These are phyloP conservation scores for Ceraclea dissimilis DNA, from an alignment of 2,888 invertebrate genomes.

Conservation along the genomic window DNA sequence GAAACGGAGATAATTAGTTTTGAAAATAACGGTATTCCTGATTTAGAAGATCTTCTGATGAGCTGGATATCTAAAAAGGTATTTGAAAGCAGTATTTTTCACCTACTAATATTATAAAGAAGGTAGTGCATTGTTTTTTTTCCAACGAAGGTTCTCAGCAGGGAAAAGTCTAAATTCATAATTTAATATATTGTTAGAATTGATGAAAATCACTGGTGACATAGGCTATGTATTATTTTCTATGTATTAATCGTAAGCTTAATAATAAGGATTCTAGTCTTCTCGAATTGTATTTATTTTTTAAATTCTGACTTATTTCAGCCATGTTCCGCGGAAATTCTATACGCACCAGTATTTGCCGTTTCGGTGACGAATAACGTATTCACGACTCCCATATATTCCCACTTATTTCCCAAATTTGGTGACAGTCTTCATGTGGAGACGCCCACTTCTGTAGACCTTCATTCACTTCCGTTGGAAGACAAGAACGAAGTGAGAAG, in stretches of 20 bases:
- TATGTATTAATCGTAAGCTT: too few species aligned
- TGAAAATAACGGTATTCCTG: constrained; percentile 33
- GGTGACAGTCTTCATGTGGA: constrained; percentile 35
- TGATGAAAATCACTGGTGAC: too few species aligned
- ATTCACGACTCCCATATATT: constrained; percentile 57
- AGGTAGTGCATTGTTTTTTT: too few species aligned
- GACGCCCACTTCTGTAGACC: constrained; percentile 33
- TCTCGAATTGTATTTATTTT: too few species aligned
- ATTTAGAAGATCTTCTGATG: constrained; percentile 38
- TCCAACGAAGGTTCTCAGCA: too few species aligned
- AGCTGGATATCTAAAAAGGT: constrained; percentile 56
- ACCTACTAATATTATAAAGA: too few species aligned
- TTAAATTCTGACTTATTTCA: too few species aligned
- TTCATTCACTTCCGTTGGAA: constrained; percentile 36
- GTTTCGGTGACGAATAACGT: constrained; percentile 49
- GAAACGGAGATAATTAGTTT: constrained; percentile 37
- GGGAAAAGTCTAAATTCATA: too few species aligned
- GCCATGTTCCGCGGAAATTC: constrained; percentile 53
- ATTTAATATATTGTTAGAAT: too few species aligned
- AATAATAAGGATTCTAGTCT: too few species aligned
- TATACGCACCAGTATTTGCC: constrained; percentile 54
- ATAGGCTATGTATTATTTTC: too few species aligned
- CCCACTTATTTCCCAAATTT: constrained; percentile 49
- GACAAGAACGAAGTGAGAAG: constrained; percentile 41
- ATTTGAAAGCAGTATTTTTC: constrained; percentile 12